Evolutionary conservation across 2,113 vertebrate species (phyloP).

Genomic region (Heptranchias perlo): DNA sequence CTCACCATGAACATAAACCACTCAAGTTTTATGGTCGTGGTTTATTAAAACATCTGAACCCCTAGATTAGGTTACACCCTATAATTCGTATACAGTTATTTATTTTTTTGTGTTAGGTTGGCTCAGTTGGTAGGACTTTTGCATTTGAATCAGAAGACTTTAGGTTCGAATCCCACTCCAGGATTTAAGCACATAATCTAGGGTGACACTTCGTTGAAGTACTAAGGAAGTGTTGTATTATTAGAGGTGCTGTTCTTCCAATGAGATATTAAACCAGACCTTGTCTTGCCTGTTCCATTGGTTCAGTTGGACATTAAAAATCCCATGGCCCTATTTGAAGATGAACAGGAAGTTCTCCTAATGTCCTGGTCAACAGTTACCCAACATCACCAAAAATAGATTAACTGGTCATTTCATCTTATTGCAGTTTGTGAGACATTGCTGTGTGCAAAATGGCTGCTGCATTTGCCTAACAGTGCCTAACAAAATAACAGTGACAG

Average conservation of each 20-base stretch:
- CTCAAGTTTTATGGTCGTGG: constrained; percentile 33
- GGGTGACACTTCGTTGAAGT: neutral
- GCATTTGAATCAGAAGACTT: neutral
- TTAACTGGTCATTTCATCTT: neutral
- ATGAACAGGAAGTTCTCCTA: neutral
- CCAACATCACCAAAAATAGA: neutral
- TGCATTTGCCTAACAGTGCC: neutral
- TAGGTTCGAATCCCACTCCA: neutral
- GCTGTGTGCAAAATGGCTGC: neutral
- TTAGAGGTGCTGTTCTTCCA: neutral
- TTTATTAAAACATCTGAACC: constrained; percentile 33
- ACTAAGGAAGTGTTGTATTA: neutral
- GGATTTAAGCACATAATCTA: neutral
- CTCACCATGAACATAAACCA: constrained; percentile 35
- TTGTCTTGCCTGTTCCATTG: neutral
- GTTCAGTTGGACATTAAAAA: neutral
- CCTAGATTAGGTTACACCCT: constrained; percentile 19
- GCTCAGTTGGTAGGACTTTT: neutral
- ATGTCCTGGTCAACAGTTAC: neutral
- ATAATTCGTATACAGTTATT: constrained; percentile 15
- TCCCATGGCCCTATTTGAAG: neutral
- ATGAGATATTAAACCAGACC: neutral
- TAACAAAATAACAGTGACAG: too few species aligned
- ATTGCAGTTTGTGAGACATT: neutral
- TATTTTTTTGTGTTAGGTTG: constrained; percentile 16